Evolutionary conservation across 2,888 invertebrate genomes (phyloP).

Genomic region (Chalcosyrphus nemorum): DNA sequence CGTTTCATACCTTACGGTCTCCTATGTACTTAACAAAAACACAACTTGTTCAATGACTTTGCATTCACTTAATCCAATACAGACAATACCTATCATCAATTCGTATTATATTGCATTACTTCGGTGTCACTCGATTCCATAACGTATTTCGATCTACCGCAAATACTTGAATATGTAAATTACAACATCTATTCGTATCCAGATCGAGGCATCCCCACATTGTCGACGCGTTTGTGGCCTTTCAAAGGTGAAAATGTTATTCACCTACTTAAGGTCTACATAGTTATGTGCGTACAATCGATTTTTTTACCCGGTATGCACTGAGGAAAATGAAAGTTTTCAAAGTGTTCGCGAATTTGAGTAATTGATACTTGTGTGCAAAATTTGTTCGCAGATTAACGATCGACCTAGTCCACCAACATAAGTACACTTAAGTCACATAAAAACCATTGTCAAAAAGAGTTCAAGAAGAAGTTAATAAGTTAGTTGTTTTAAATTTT

Average conservation of each 20-base stretch:
- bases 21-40: not conserved
- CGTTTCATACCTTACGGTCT: constrained; percentile 6
- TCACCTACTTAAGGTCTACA: constrained; percentile 38
- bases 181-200: constrained; percentile 59
- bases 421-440: not conserved
- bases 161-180: constrained; percentile 41
- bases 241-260: constrained; percentile 54
- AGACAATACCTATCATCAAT: not conserved
- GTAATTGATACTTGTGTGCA: constrained; percentile 3
- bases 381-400: constrained; percentile 38
- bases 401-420: not conserved
- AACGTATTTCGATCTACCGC: constrained; percentile 57
- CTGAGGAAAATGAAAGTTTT: constrained; percentile 65
- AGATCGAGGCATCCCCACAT: constrained; percentile 16
- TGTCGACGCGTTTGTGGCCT: constrained; percentile 40
- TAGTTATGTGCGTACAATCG: not conserved
- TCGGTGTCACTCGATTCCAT: constrained; percentile 58
- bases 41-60: not conserved
- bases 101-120: constrained; percentile 44
- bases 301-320: not conserved
- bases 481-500: no score
- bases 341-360: constrained; percentile 55
- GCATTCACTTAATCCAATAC: constrained; percentile 11
- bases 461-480: not conserved
- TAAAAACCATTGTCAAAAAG: not conserved